Evolutionary conservation across 1,140 invertebrate species (phyloP), one percentile per base, ranked within the genome.

Genomic region (Macrosteles quadrilineatus): DNA sequence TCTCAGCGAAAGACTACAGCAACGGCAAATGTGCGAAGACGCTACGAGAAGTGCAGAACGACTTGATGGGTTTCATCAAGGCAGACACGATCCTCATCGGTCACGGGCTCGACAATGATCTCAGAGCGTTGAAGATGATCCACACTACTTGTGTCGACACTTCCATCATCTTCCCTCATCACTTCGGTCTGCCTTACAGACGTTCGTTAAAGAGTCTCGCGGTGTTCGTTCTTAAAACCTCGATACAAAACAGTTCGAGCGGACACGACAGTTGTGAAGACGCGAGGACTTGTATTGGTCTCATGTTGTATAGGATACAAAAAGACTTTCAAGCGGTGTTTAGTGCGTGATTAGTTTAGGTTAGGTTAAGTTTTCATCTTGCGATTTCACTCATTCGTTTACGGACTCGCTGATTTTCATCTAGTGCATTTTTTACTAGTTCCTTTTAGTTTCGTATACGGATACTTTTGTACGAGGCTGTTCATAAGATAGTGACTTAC

Each of bases 51-150:
- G 95, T 98, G 0, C 96, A 98, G 78, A 86, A 87, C 21, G 93
- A 95, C 71, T 79, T 99, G 12, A 83, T 92, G 67, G 84, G 85
- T 27, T 85, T 95, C 62, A 88, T 98, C 65, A 84, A 86, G 53
- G 86, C 87, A 1, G 90, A 96, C 67, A 95, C 95, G 0, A 94
- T 98, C 47, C 3, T 50, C 3, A 3, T 50, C 57, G 98, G 98
- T 0, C 98, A 99, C 80, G 93, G 91, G 6, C 81, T 99, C 40
- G 96, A 98, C 73, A 97, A 95, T 78, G 98, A 99, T 83, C 82
- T 99, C 4, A 83, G 90, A 17, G 91, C 91, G 0, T 78, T 99
- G 17, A 92, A 90, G 76, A 76, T 98, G 1, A 83, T 97, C 0
- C 97, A 99, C 76, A 80, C 83, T 1, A 90, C 84, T 1, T 88